Base-by-base conservation (phyloP, 1,140 invertebrate species). In the Lysiphlebus fabarum region DNA sequence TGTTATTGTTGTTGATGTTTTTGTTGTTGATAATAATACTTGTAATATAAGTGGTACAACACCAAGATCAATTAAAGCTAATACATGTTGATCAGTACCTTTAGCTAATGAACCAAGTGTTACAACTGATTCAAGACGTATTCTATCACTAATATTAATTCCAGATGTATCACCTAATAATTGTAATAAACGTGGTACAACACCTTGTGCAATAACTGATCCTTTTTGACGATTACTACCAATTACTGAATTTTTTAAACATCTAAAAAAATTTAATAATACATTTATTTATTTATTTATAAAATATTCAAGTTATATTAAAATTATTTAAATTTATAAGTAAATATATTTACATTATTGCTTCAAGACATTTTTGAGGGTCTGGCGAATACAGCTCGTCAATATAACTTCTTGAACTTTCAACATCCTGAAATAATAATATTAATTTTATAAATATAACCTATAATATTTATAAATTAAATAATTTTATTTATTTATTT, bases 171-270 rank as follows among this genome's bases (percentile, higher is more conserved):
- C 87, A 36, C 85, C 83, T 61, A 95, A 80, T 48, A 95, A 80
- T 71, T 92, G 87, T 53, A 94, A 78, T 7, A 96, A 76, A 68
- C 91, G 82, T 33, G 91, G 90, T 14, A 95, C 86, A 44, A 95
- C 86, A 34, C 92, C 92, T 79, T 93, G 89, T 65, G 88, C 84
- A 63, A 96, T 92, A 7, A 93, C 89, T 58, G 85, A 86, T 60
- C 85, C 86, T 74, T 96, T 96, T 74, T 95, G 91, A 49, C 90
- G 84, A 75, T 95, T 94, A 67, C 91, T 94, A 41, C 93, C 93
- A 73, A 96, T 96, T 1, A 95, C 91, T 12, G 88, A 87, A 79
- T 95, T 94, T 76, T 95, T 95, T 45, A 95, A 76, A 62, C 85
- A 84, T 64, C 88, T n/a, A n/a, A n/a, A n/a, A n/a, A n/a, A n/a